phyloP scores from a whole-genome alignment of 1,140 invertebrate genomes.

The Tachypleus tridentatus region DNA sequence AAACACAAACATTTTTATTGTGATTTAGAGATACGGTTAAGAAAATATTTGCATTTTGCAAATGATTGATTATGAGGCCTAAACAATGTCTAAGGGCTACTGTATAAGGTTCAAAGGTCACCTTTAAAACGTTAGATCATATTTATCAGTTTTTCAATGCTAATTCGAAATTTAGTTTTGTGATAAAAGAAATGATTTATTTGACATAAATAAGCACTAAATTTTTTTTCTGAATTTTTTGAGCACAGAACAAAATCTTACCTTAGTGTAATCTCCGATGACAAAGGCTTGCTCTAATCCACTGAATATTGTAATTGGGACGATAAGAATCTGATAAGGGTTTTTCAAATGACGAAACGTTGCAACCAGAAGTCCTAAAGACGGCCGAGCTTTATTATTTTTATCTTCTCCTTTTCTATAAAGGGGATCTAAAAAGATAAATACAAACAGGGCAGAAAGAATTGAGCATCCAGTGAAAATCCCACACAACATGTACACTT shows the following conservation, averaged over 20 bases:
- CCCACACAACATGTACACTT: constrained; percentile 73
- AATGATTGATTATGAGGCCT: too few species aligned
- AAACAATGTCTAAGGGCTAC: too few species aligned
- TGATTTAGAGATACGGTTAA: too few species aligned
- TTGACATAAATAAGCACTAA: too few species aligned
- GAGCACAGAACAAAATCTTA: constrained; percentile 32
- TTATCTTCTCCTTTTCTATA: constrained; percentile 48
- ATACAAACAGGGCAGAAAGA: constrained; percentile 70
- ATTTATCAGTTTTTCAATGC: too few species aligned
- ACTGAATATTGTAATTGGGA: constrained; percentile 91
- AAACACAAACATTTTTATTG: too few species aligned
- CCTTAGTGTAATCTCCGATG: constrained; percentile 84
- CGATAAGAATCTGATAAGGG: constrained; percentile 77
- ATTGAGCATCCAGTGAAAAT: constrained; percentile 80
- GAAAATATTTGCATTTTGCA: too few species aligned
- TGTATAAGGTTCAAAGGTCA: too few species aligned
- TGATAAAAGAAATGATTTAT: too few species aligned
- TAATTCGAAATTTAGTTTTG: too few species aligned
- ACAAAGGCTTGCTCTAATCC: constrained; percentile 96
- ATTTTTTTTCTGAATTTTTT: too few species aligned
- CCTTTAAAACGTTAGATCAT: too few species aligned
- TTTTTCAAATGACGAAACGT: constrained; percentile 73
- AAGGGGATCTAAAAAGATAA: constrained; percentile 75
- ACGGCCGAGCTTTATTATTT: not conserved
- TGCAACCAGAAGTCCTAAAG: constrained; percentile 56